Base-by-base conservation (phyloP, 2,797 vertebrate species). In the Lemur catta region DNA sequence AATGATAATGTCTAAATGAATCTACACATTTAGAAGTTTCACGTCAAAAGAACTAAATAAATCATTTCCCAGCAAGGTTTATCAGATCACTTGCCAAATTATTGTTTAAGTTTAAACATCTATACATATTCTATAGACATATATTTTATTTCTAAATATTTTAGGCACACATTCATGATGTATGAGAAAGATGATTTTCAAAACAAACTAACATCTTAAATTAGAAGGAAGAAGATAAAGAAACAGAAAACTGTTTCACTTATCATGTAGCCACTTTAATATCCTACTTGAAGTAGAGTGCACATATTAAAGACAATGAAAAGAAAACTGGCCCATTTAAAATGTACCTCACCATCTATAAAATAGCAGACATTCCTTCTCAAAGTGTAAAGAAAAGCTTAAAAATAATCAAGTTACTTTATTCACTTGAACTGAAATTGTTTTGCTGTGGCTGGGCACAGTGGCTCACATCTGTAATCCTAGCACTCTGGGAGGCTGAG, bases 151-250 rank as follows among this genome's bases (percentile, higher is more conserved):
- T 81, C 46, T 91, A 84, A 93, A 74, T 89, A 92, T 46, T 90
- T 88, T 33, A 94, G 26, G 63, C 48, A 88, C 38, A 88, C 63
- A 96, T 59, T 91, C 30, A 89, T 91, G 33, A 91, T 57, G 26
- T 85, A 24, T 75, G 50, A 84, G 71, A 82, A 96, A 55, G 41
- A 71, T 61, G 41, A 69, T 85, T 79, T 95, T 71, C 82, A 82
- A 88, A 93, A 92, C 55, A 89, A 79, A 90, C 71, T 89, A 90
- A 89, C 63, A 57, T n/a, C 30, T 84, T 85, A 79, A 94, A 55
- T 82, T 59, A 72, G 71, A 92, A 65, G 55, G 9, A 50, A 87
- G 63, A 74, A 71, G 22, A 26, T 12, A 81, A 87, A 57, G 52
- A 50, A 94, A 43, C 65, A 89, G 55, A 18, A 87, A 71, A 85